Percentiles rank a stretch among this genome's conserved stretches.
These are phyloP conservation scores for Alouatta palliata DNA, from an alignment of 2,113 vertebrate species.

Conservation along the genomic window DNA sequence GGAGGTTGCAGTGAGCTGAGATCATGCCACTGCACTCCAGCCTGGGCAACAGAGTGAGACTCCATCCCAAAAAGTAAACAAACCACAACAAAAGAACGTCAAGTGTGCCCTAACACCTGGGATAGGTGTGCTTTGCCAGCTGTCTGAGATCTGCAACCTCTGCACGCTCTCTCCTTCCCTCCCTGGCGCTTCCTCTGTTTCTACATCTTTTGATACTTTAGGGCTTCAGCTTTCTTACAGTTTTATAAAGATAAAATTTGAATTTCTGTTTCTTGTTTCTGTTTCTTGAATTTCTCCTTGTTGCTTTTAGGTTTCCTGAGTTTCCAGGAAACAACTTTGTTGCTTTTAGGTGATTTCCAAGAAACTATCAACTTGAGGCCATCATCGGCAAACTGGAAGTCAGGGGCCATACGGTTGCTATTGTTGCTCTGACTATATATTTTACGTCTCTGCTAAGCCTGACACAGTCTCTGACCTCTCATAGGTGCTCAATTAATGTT, in stretches of 20 bases:
- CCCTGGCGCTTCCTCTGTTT: neutral
- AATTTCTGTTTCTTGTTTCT: slow-evolving; percentile 22
- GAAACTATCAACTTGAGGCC: neutral
- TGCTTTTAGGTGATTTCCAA: neutral
- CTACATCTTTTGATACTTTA: neutral
- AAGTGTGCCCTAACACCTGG: neutral
- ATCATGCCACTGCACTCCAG: too few species aligned
- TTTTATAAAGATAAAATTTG: neutral
- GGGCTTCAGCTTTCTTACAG: neutral
- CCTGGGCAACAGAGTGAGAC: too few species aligned
- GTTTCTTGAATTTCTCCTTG: neutral
- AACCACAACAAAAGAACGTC: too few species aligned
- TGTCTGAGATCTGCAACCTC: neutral
- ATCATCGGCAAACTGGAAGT: neutral
- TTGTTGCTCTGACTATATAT: neutral
- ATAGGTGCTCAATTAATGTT: neutral
- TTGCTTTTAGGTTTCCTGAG: neutral
- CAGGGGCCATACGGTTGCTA: neutral
- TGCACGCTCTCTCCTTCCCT: neutral
- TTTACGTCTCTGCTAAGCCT: neutral
- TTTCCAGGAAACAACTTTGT: neutral
- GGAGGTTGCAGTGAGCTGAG: too few species aligned
- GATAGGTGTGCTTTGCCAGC: neutral
- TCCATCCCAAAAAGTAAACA: too few species aligned
- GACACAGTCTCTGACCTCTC: neutral